A percentile compares a stretch with the other conserved stretches of the same genome.
Conservation (phyloP, 2,888 invertebrate species). For the Dryococelus australis region DNA sequence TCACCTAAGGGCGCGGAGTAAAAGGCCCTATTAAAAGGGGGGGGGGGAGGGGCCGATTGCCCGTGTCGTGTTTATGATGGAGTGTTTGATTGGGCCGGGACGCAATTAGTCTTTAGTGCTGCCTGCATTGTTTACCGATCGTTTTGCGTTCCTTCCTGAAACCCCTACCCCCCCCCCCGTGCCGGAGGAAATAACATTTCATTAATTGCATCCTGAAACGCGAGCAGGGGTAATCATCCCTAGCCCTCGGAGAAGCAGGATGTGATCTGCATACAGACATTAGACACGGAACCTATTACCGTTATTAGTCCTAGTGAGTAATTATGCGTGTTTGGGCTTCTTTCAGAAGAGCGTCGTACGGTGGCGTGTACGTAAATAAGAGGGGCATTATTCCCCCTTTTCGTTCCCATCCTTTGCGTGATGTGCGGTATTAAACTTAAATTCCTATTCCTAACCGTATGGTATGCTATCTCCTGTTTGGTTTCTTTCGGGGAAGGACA, state of each 20-base stretch:
- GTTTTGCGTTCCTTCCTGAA: not conserved
- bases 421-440: too few species aligned
- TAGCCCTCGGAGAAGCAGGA: not conserved
- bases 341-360: not conserved
- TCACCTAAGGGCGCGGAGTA: too few species aligned
- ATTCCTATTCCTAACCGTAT: too few species aligned
- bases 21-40: too few species aligned
- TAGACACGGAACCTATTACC: conserved; percentile 16
- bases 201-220: conserved; percentile 16
- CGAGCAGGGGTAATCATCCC: not conserved
- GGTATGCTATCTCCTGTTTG: too few species aligned
- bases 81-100: not conserved
- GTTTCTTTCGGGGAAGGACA: too few species aligned
- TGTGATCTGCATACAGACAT: not conserved
- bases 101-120: not conserved
- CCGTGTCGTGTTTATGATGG: not conserved
- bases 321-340: not conserved
- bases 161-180: not conserved
- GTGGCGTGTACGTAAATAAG: not conserved
- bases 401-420: too few species aligned
- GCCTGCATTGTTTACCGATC: not conserved
- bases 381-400: not conserved
- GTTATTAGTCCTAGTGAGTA: not conserved
- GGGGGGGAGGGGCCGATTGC: too few species aligned
- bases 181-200: not conserved